Percentiles rank a stretch among this genome's conserved stretches.
These are phyloP conservation scores for Phymanthus crucifer DNA, from an alignment of 92 coral and sea anemone species.

Conservation along the genomic window DNA sequence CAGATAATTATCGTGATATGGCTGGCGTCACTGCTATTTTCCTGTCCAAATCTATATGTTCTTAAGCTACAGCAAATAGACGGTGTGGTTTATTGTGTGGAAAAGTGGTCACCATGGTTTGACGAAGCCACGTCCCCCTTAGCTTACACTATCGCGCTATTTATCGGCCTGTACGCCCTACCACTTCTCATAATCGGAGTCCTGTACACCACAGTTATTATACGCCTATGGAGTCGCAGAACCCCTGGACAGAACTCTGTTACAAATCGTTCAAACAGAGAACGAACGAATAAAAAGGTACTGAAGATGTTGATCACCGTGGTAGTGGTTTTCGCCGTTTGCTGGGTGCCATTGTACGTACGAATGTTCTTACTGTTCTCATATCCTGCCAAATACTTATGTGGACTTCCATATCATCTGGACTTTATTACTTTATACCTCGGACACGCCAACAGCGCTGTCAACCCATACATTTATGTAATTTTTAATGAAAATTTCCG, in stretches of 20 bases:
- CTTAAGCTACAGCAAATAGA: constrained; percentile 24
- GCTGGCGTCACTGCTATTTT: constrained; percentile 48
- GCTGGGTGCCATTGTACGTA: constrained; percentile 77
- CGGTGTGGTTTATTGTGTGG: constrained; percentile 54
- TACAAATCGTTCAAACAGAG: constrained; percentile 48
- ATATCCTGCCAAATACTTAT: constrained; percentile 39
- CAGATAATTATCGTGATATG: constrained; percentile 46
- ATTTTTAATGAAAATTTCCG: constrained; percentile 72
- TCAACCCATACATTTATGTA: constrained; percentile 65
- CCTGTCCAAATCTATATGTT: constrained; percentile 63
- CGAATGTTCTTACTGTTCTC: constrained; percentile 72
- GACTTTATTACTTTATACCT: constrained; percentile 67
- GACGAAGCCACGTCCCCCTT: constrained; percentile 47
- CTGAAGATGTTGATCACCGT: constrained; percentile 73
- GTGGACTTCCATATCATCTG: constrained; percentile 75
- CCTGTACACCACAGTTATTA: constrained; percentile 54
- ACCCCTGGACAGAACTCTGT: constrained; percentile 63
- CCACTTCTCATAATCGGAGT: constrained; percentile 55
- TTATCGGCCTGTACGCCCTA: constrained; percentile 55
- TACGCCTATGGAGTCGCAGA: constrained; percentile 61
- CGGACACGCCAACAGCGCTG: constrained; percentile 76
- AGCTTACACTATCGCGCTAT: constrained; percentile 65
- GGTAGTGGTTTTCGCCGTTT: constrained; percentile 70
- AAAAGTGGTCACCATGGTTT: constrained; percentile 64
- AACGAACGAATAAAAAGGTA: constrained; percentile 62